These are phyloP conservation scores for Drosophila ironensis DNA, from an alignment of 1,140 invertebrate genomes.

Conservation along the genomic window DNA sequence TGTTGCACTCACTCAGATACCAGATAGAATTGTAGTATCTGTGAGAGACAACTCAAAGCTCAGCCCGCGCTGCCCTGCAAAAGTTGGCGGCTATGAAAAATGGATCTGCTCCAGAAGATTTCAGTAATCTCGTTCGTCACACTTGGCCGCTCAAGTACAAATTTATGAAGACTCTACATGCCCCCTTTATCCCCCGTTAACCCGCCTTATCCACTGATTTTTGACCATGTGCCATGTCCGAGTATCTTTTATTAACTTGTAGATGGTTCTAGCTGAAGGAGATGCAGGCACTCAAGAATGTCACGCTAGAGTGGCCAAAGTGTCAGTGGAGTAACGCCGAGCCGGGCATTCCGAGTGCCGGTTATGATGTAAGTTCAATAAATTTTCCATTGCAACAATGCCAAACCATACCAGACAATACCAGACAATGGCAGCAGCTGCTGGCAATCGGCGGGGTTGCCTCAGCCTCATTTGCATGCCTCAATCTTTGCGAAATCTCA, in stretches of 20 bases:
- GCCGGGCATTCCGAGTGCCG: conserved; percentile 27
- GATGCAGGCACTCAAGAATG: conserved; percentile 66
- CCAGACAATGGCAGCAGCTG: conserved; percentile 24
- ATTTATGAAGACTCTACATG: conserved; percentile 70
- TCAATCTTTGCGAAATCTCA: conserved; percentile 53
- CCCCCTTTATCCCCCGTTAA: not conserved
- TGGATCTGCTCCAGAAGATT: conserved; percentile 82
- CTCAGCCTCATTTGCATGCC: conserved; percentile 49
- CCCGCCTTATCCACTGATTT: not conserved
- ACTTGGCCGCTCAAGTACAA: conserved; percentile 81
- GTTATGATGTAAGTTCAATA: conserved; percentile 70
- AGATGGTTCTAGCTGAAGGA: conserved; percentile 29
- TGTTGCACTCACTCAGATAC: conserved; percentile 65
- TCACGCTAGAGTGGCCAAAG: conserved; percentile 65
- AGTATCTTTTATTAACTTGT: conserved; percentile 72
- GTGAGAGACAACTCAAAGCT: conserved; percentile 62
- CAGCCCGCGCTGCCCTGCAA: conserved; percentile 38
- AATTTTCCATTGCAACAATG: conserved; percentile 52
- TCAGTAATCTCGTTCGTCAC: conserved; percentile 82
- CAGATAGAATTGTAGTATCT: conserved; percentile 52
- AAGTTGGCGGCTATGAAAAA: conserved; percentile 78
- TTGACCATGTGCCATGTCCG: conserved; percentile 38
- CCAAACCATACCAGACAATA: too few species aligned
- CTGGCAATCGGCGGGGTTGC: conserved; percentile 24
- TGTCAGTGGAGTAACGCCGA: conserved; percentile 38